These are phyloP conservation scores for Dryomyza anilis DNA, from an alignment of 2,888 invertebrate genomes.

Conservation along the genomic window DNA sequence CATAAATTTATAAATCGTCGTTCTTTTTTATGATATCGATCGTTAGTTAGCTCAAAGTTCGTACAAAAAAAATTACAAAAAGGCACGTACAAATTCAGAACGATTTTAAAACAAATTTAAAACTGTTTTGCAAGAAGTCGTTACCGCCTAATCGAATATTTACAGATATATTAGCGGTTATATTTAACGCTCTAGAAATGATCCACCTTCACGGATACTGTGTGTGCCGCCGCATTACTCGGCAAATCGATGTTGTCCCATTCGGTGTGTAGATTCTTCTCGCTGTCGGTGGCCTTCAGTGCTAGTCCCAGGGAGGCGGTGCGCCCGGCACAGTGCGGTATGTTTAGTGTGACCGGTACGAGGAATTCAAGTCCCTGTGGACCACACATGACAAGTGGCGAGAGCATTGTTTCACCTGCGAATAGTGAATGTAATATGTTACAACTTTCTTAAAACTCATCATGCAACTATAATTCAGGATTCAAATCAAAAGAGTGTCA, in stretches of 20 bases:
- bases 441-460: too few species aligned
- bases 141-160: too few species aligned
- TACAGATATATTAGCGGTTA: not conserved
- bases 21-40: not conserved
- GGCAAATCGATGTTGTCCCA: constrained; percentile 86
- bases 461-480: not conserved
- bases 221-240: constrained; percentile 82
- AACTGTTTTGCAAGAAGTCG: too few species aligned
- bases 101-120: too few species aligned
- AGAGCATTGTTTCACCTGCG: constrained; percentile 90
- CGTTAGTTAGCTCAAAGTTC: too few species aligned
- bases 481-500: not conserved
- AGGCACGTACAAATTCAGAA: too few species aligned
- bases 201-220: constrained; percentile 88
- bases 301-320: constrained; percentile 77
- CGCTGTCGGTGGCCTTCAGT: constrained; percentile 80
- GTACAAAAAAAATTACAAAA: constrained; percentile 1
- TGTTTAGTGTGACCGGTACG: constrained; percentile 86
- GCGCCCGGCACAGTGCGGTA: constrained; percentile 85
- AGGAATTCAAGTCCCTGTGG: constrained; percentile 90
- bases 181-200: constrained; percentile 72
- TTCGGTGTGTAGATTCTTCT: constrained; percentile 81
- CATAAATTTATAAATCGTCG: not conserved
- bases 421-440: too few species aligned
- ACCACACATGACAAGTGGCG: constrained; percentile 95